Evolutionary conservation across 1,140 invertebrate species (phyloP), one percentile per base, ranked within the genome.

Genomic region (Notospermus geniculatus): DNA sequence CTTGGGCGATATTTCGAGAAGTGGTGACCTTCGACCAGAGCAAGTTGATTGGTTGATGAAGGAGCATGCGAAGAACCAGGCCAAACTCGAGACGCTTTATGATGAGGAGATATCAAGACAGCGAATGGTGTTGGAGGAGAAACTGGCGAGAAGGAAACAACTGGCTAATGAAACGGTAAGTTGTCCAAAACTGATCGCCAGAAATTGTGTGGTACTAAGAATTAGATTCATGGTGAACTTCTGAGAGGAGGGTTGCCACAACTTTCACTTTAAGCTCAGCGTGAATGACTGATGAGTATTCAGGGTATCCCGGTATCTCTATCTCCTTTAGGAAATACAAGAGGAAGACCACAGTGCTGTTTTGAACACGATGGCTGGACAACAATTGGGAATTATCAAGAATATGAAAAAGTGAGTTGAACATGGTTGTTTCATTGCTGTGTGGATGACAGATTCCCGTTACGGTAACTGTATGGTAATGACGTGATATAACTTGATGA

Each of bases 81-180:
- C 71, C n/a, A 59, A 60, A 7, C 52, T 80, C 2, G 75, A 78
- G 25, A 68, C 63, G 25, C 62, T 70, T 52, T 77, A 76, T 54
- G 78, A 79, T 68, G 75, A 80, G 27, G 77, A 79, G 57, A 75
- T 79, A 32, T 75, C 75, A 1, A 54, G 69, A 32, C 77, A 78
- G 65, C 67, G 77, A 28, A 72, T 78, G 68, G 60, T 67, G 0
- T 66, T 80, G 28, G 77, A 80, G 59, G 78, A 80, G 60, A 80
- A 80, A 59, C 62, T 79, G 19, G 71, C 75, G 2, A 62, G 69
- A 57, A 60, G 78, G 23, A 69, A 71, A 57, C 68, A 68, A 19
- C 63, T 79, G 28, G 76, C 76, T 13, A 68, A 72, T 58, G 57
- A 64, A 32, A 73, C 67, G 60, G 77, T 77, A 67, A 71, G 75